Percentiles rank a stretch among this genome's conserved stretches.
Evolutionary conservation across 2,888 invertebrate genomes (phyloP).

Genomic region (Nyleta sp.): DNA sequence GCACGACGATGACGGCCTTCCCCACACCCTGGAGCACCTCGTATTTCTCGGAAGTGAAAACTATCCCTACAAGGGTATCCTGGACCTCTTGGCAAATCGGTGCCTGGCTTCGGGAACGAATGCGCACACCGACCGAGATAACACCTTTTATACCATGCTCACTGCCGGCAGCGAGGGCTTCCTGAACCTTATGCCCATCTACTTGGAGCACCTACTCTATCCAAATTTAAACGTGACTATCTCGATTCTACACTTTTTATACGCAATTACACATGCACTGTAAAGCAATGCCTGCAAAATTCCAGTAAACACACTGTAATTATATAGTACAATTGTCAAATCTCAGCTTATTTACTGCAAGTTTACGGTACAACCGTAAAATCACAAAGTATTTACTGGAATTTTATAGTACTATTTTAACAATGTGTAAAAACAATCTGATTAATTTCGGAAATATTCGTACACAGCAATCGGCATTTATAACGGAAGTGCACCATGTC

Average conservation of each 20-base stretch:
- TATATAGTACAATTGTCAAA: too few relatives aligned
- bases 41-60: slow-evolving; percentile 95
- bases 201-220: slow-evolving; percentile 94
- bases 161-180: slow-evolving; percentile 95
- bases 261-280: too few relatives aligned
- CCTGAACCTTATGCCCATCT: slow-evolving; percentile 93
- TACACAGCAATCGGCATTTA: slow-evolving; percentile 89
- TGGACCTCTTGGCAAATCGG: slow-evolving; percentile 94
- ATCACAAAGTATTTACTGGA: too few relatives aligned
- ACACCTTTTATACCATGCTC: slow-evolving; percentile 94
- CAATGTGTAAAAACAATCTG: too few relatives aligned
- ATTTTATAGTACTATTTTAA: too few relatives aligned
- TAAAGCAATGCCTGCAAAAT: too few relatives aligned
- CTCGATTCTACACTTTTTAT: neutral
- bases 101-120: slow-evolving; percentile 96
- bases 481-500: slow-evolving; percentile 96
- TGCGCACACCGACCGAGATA: slow-evolving; percentile 94
- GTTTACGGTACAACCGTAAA: too few relatives aligned
- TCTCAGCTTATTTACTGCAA: too few relatives aligned
- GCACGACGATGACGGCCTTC: slow-evolving; percentile 95
- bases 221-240: slow-evolving; percentile 88
- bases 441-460: slow-evolving; percentile 4
- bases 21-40: slow-evolving; percentile 96
- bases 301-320: too few relatives aligned
- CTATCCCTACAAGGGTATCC: slow-evolving; percentile 94